These are phyloP conservation scores for Drosophila subpulchrella DNA, from an alignment of 1,140 invertebrate genomes.

Conservation along the genomic window DNA sequence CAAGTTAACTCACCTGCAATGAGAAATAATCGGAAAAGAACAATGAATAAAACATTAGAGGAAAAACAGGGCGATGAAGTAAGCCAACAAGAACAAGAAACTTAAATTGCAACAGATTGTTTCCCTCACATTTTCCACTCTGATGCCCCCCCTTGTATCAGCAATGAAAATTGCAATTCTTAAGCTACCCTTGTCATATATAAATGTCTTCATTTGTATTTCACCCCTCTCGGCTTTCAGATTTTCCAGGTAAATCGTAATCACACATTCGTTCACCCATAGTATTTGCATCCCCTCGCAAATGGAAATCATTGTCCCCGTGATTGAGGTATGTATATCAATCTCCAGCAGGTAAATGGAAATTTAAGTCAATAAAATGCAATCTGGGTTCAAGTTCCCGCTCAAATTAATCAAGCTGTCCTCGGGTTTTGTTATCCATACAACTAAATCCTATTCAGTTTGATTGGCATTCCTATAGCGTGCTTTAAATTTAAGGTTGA, in stretches of 20 bases:
- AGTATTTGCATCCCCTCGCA: slow-evolving; percentile 44
- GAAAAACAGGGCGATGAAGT: slow-evolving; percentile 7
- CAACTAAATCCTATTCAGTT: slow-evolving; percentile 17
- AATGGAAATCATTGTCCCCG: slow-evolving; percentile 25
- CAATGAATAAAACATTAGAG: slow-evolving; percentile 46
- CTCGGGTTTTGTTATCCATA: neutral
- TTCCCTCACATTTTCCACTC: slow-evolving; percentile 12
- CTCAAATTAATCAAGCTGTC: slow-evolving; percentile 15
- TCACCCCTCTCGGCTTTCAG: neutral
- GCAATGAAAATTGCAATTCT: slow-evolving; percentile 21
- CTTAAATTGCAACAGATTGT: slow-evolving; percentile 52
- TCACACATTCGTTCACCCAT: slow-evolving; percentile 58
- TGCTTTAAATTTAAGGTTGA: neutral
- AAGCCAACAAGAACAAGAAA: slow-evolving; percentile 26
- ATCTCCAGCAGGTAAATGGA: slow-evolving; percentile 28
- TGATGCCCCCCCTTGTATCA: neutral
- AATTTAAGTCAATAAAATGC: slow-evolving; percentile 58
- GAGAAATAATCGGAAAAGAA: slow-evolving; percentile 27
- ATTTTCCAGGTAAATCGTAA: slow-evolving; percentile 39
- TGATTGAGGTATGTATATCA: slow-evolving; percentile 33
- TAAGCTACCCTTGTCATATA: slow-evolving; percentile 23
- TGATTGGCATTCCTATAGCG: slow-evolving; percentile 15
- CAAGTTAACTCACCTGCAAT: slow-evolving; percentile 45
- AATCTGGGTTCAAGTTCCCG: slow-evolving; percentile 46
- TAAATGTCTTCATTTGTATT: slow-evolving; percentile 38